Evolutionary conservation across 2,113 vertebrate genomes (phyloP), one percentile per base, ranked within the genome.

Genomic region (Hemicordylus capensis): DNA sequence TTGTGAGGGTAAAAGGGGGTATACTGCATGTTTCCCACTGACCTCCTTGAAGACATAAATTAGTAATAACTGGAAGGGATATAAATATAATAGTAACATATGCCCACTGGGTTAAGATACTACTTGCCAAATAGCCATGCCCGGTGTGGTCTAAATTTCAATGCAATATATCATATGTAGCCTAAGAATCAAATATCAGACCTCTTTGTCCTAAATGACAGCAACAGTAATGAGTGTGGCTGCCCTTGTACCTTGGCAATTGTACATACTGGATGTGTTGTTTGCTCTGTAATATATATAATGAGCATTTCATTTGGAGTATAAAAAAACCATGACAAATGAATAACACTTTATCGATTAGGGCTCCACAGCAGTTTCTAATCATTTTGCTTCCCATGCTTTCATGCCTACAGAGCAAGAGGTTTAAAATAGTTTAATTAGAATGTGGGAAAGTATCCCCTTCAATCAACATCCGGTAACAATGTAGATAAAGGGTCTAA

Each of bases 401-500:
- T 89, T 94, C 89, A 88, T 88, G 91, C 84, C 66, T 77, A 86
- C 5, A 84, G 74, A 92, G 79, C 89, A 26, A 42, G 86, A 95
- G 92, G 90, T 94, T 87, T 95, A 95, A 95, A 93, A 92, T 93
- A 51, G 79, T 84, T 94, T 95, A 94, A 95, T 96, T 95, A 95
- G 56, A 93, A 85, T 48, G 39, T 84, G 37, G 80, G 56, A 77
- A 94, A 89, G 44, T 87, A 85, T 88, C 66, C 72, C 67, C 90
- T 94, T 91, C 80, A 92, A 84, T 92, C 91, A 92, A 72, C 48
- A 89, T 86, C 84, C 88, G 87, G 76, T 92, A 90, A 87, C 80
- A 80, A 80, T 82, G 89, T 94, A 91, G 76, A 90, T 88, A 87
- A 76, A 92, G 81, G 79, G 59, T 46, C 88, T 89, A 73, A 86